Evolutionary conservation across 2,888 invertebrate genomes (phyloP).

Genomic region (Eulithis testata): DNA sequence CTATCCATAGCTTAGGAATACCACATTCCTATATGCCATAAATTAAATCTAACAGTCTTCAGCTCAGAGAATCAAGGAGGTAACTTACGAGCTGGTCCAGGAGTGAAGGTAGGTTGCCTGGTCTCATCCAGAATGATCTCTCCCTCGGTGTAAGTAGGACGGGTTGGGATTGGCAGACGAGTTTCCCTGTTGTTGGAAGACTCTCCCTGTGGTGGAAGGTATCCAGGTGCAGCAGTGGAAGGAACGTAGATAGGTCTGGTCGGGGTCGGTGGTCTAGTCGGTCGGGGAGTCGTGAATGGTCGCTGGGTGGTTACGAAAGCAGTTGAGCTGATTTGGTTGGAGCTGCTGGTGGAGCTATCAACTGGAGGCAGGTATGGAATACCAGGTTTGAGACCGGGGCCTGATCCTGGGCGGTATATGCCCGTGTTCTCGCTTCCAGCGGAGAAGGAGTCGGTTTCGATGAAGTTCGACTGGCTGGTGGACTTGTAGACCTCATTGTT

Average conservation of each 20-base stretch:
- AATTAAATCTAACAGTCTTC: no score
- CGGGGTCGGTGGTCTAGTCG: constrained; percentile 39
- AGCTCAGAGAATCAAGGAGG: neutral
- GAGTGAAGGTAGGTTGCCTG: constrained; percentile 42
- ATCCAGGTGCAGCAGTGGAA: constrained; percentile 73
- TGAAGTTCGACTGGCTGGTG: constrained; percentile 68
- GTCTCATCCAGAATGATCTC: constrained; percentile 59
- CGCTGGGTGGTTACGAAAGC: constrained; percentile 54
- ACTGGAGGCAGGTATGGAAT: constrained; percentile 78
- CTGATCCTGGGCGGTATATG: constrained; percentile 67
- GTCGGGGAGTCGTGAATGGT: constrained; percentile 59
- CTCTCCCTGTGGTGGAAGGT: constrained; percentile 69
- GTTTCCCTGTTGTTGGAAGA: constrained; percentile 65
- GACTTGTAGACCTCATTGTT: constrained; percentile 62
- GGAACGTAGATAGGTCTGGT: constrained; percentile 47
- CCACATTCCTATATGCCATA: no score
- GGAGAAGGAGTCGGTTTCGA: constrained; percentile 69
- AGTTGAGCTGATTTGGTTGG: constrained; percentile 61
- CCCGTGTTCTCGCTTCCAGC: constrained; percentile 67
- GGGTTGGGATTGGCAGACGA: constrained; percentile 56
- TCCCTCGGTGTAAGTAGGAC: constrained; percentile 70
- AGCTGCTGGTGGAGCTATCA: constrained; percentile 61
- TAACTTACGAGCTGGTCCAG: constrained; percentile 55
- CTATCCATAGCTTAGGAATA: no score
- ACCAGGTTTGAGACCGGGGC: constrained; percentile 70